phyloP scores from a whole-genome alignment of 2,113 vertebrate species.

The Urocolius indicus region DNA sequence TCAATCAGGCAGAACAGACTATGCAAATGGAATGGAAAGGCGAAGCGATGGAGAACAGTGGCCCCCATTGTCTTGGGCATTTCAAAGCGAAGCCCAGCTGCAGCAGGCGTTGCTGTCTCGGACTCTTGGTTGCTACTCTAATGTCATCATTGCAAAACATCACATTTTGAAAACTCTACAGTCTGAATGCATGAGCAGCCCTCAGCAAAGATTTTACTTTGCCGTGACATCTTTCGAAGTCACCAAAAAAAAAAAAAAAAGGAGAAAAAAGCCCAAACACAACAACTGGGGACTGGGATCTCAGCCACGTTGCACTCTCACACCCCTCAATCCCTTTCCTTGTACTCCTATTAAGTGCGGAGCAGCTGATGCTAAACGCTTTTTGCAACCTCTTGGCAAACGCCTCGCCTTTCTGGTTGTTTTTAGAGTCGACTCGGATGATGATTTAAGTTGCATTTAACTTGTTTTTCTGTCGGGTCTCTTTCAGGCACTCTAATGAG shows the following conservation, averaged over 20 bases:
- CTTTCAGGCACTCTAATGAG: conserved; percentile 4
- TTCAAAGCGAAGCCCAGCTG: conserved; percentile 87
- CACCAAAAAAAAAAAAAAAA: not conserved
- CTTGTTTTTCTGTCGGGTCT: not conserved
- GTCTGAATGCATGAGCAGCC: conserved; percentile 69
- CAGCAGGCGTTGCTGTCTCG: conserved; percentile 71
- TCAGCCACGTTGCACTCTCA: not conserved
- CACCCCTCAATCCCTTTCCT: not conserved
- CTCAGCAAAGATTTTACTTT: conserved; percentile 53
- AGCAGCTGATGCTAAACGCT: not conserved
- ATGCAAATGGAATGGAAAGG: conserved; percentile 85
- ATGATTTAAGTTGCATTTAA: not conserved
- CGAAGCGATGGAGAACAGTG: conserved; percentile 82
- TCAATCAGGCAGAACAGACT: conserved; percentile 88
- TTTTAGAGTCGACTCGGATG: not conserved
- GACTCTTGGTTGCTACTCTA: conserved; percentile 74
- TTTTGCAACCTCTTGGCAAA: not conserved
- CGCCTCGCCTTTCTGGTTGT: not conserved
- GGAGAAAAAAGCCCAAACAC: not conserved
- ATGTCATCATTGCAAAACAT: conserved; percentile 76
- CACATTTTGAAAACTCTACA: conserved; percentile 70
- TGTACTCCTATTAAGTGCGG: not conserved
- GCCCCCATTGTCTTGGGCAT: conserved; percentile 81
- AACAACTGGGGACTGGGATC: not conserved
- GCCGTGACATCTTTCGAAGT: conserved; percentile 46